A percentile compares a stretch with the other conserved stretches of the same genome.
These are phyloP conservation scores for Iguana delicatissima DNA, from an alignment of 2,797 vertebrate species.

Conservation along the genomic window DNA sequence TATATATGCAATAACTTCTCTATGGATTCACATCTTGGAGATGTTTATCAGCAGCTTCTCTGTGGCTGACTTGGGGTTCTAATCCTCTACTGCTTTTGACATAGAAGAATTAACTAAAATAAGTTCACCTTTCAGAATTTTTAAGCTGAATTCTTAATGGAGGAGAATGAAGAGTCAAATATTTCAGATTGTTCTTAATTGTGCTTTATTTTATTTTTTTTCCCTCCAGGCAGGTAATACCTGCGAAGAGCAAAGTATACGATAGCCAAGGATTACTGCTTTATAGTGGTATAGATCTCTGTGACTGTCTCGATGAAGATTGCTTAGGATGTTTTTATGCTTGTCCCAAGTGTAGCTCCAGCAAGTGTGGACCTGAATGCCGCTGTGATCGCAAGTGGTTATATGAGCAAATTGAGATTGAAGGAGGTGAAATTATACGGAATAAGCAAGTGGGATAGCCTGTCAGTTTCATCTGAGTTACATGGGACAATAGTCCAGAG, in stretches of 20 bases:
- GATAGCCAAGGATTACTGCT: slow-evolving; percentile 92
- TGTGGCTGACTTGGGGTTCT: not conserved
- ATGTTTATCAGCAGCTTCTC: not conserved
- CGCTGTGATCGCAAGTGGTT: slow-evolving; percentile 98
- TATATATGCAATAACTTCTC: not conserved
- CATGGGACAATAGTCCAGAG: not conserved
- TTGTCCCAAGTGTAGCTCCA: slow-evolving; percentile 90
- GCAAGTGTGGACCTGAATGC: slow-evolving; percentile 94
- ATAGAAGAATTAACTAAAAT: not conserved
- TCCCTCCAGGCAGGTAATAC: slow-evolving; percentile 84
- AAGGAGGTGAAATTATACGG: slow-evolving; percentile 94
- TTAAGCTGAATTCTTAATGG: not conserved
- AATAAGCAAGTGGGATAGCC: slow-evolving; percentile 89
- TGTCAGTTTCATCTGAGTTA: not conserved
- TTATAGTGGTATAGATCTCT: slow-evolving; percentile 91
- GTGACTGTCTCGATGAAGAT: slow-evolving; percentile 95
- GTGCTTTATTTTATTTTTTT: not conserved
- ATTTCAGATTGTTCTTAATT: not conserved
- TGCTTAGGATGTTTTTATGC: slow-evolving; percentile 98
- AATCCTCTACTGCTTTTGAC: not conserved
- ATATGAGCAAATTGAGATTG: slow-evolving; percentile 97
- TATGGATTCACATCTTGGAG: not conserved
- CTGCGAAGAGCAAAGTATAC: slow-evolving; percentile 93
- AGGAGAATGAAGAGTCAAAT: not conserved
- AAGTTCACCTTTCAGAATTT: not conserved